These are phyloP conservation scores for Hermaeophaga mercurialis DNA, from an alignment of 2,888 invertebrate species.

Conservation along the genomic window DNA sequence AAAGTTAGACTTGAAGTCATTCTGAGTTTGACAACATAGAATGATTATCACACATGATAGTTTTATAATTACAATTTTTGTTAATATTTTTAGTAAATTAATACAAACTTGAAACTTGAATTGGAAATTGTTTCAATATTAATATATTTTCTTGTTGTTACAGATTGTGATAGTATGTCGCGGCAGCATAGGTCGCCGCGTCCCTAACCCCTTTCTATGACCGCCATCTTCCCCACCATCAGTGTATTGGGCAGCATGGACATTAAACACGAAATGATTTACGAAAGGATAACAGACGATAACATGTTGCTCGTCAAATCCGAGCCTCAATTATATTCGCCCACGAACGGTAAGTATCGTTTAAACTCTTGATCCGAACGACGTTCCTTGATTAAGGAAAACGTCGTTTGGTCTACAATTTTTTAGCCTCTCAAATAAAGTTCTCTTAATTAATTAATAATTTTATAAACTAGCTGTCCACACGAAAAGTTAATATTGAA, in stretches of 20 bases:
- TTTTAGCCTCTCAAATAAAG: too few species aligned
- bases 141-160: constrained; percentile 43
- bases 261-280: constrained; percentile 70
- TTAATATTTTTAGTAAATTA: too few species aligned
- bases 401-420: background rate
- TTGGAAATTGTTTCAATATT: too few species aligned
- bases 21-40: too few species aligned
- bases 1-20: too few species aligned
- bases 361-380: background rate
- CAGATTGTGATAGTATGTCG: constrained; percentile 54
- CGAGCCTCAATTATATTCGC: constrained; percentile 55
- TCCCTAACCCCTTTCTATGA: constrained; percentile 46
- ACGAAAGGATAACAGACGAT: constrained; percentile 58
- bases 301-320: constrained; percentile 59
- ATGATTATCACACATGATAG: too few species aligned
- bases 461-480: too few species aligned
- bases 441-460: too few species aligned
- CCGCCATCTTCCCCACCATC: constrained; percentile 43
- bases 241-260: constrained; percentile 59
- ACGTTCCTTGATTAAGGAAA: background rate
- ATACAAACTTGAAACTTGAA: too few species aligned
- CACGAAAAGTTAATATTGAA: too few species aligned
- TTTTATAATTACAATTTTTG: too few species aligned
- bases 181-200: constrained; percentile 48
- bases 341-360: constrained; percentile 39